phyloP scores from a whole-genome alignment of 2,888 invertebrate genomes.

The Ochropacha duplaris region DNA sequence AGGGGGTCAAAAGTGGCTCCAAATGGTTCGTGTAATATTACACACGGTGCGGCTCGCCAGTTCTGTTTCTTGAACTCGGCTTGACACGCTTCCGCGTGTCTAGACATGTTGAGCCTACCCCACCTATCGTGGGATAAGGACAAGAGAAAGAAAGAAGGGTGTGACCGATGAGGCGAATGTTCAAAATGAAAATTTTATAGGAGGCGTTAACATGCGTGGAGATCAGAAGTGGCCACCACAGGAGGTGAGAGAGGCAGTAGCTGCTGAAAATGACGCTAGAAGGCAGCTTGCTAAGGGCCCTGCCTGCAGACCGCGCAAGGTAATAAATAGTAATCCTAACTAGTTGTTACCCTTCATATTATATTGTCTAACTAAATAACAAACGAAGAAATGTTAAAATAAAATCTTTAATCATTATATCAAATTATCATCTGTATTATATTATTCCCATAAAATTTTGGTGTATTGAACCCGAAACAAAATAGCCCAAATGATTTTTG shows the following conservation, averaged over 20 bases:
- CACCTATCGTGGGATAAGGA: no score
- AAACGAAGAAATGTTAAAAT: slow-evolving; percentile 1
- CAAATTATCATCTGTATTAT: no score
- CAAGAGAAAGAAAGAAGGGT: no score
- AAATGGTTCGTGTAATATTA: no score
- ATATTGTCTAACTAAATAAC: slow-evolving; percentile 21
- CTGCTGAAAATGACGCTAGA: slow-evolving; percentile 88
- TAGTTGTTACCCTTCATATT: slow-evolving; percentile 8
- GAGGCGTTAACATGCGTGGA: slow-evolving; percentile 92
- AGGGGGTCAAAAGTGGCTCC: no score
- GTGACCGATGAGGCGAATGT: no score
- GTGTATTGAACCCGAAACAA: no score
- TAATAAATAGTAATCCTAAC: slow-evolving; percentile 49
- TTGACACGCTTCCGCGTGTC: no score
- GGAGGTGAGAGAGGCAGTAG: slow-evolving; percentile 88
- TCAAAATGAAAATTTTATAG: slow-evolving; percentile 49
- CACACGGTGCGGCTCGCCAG: no score
- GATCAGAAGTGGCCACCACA: slow-evolving; percentile 95
- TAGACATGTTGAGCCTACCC: no score
- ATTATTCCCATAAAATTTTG: no score
- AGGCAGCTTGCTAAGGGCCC: slow-evolving; percentile 89
- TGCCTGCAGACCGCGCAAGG: slow-evolving; percentile 88
- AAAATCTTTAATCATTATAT: background rate
- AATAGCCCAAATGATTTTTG: background rate
- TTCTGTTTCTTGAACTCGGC: no score